Evolutionary conservation across 2,888 invertebrate genomes (phyloP), one percentile per base, ranked within the genome.

Genomic region (Drosophila bunnanda): DNA sequence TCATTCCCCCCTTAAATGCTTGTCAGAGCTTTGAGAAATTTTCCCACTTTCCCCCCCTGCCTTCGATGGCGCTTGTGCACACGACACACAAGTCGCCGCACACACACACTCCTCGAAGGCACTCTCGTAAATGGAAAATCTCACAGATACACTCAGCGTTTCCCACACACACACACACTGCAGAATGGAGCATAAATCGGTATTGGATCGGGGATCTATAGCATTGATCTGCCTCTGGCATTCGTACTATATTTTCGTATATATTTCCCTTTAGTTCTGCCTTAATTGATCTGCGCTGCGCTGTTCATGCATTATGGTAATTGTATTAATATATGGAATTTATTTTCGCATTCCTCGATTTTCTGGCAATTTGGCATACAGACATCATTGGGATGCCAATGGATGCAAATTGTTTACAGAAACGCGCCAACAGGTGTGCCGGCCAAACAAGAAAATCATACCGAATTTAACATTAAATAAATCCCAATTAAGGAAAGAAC

Each of bases 31-130:
- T 72, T 61, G 43, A 52, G 52, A 53, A 57, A 22, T 32, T 64
- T 70, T 43, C 39, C 48, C 70, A 60, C 60, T 72, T 70, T 36
- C 30, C 32, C 13, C 50, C 50, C 15, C 61, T 75, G 78, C 61
- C 28, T 28, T 13, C 30, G 32, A 50, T 64, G 88, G 83, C 83
- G 82, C 87, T 88, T 87, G 65, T 90, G 90, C 90, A 89, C 90
- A 89, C 89, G 90, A 90, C 90, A 90, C 90, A 84, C 88, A 86
- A 90, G 77, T 75, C 58, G 57, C 46, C 61, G 36, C 60, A 53
- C 64, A 56, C 30, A 38, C 39, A 48, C 12, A 30, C 7, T 2
- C n/a, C n/a, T n/a, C n/a, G 13, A 30, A 30, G 48, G 56, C 53
- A 60, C 34, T 32, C 34, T 17, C 54, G 48, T 34, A 52, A 41